Evolutionary conservation across 2,113 vertebrate genomes (phyloP).

Genomic region (Helogale parvula): DNA sequence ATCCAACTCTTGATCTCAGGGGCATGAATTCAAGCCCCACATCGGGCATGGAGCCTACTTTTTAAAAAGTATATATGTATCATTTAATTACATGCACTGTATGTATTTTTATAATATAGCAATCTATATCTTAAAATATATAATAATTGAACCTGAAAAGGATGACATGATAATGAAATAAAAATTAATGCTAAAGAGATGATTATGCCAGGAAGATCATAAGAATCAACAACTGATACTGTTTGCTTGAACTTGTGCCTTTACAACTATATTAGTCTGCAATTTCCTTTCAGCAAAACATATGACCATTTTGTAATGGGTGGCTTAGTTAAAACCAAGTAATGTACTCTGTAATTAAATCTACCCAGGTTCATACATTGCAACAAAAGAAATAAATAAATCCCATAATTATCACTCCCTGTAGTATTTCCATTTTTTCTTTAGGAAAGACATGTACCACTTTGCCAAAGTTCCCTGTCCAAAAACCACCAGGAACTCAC

Average conservation of each 20-base stretch:
- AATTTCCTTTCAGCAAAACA: not conserved
- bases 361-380: not conserved
- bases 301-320: not conserved
- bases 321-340: not conserved
- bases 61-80: not conserved
- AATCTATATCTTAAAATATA: not conserved
- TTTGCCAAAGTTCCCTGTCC: not conserved
- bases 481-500: not conserved
- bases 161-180: not conserved
- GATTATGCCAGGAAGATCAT: not conserved
- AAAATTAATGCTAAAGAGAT: not conserved
- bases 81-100: not conserved
- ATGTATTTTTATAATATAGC: not conserved
- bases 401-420: not conserved
- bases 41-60: too few relatives aligned
- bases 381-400: not conserved
- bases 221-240: not conserved
- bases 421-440: not conserved
- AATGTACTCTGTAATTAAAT: constrained; percentile 23
- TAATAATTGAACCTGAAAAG: not conserved
- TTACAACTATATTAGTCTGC: not conserved
- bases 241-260: not conserved
- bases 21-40: too few relatives aligned
- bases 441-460: not conserved
- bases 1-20: too few relatives aligned